Percentiles rank a stretch among this genome's conserved stretches.
Evolutionary conservation across 2,888 invertebrate genomes (phyloP).

Genomic region (Lutraria lutraria): DNA sequence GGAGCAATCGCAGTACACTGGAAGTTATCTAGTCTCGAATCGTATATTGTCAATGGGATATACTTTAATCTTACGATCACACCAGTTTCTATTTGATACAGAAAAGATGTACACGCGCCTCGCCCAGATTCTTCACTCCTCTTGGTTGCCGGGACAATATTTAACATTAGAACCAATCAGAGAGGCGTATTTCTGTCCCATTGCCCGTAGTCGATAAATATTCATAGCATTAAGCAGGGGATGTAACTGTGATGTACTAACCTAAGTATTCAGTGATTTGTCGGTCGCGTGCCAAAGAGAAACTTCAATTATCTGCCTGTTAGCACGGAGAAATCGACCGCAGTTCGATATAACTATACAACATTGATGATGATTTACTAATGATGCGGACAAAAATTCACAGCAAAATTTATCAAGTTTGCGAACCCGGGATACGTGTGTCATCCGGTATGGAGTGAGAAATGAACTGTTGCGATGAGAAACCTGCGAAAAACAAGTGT

Average conservation of each 20-base stretch:
- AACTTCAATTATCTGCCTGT: slow-evolving; percentile 52
- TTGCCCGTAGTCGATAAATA: slow-evolving; percentile 64
- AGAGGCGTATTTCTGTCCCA: slow-evolving; percentile 70
- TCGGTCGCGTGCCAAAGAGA: slow-evolving; percentile 37
- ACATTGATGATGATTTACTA: slow-evolving; percentile 47
- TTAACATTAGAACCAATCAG: slow-evolving; percentile 70
- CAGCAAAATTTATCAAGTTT: slow-evolving; percentile 5
- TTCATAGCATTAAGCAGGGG: slow-evolving; percentile 51
- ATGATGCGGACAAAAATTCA: slow-evolving; percentile 36
- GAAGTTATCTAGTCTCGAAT: slow-evolving; percentile 52
- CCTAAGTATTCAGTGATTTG: slow-evolving; percentile 37
- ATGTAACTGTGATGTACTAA: slow-evolving; percentile 25
- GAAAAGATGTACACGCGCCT: slow-evolving; percentile 57
- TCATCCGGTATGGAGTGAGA: slow-evolving; percentile 38
- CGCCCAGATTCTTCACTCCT: slow-evolving; percentile 62
- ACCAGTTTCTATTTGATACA: slow-evolving; percentile 55
- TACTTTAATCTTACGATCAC: slow-evolving; percentile 45
- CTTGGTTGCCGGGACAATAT: slow-evolving; percentile 69
- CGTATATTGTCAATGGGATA: slow-evolving; percentile 51
- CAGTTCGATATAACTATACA: slow-evolving; percentile 35
- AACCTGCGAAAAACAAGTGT: slow-evolving; percentile 35
- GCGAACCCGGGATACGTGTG: slow-evolving; percentile 9
- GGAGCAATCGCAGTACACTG: slow-evolving; percentile 57
- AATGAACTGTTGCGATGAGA: background rate
- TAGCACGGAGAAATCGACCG: slow-evolving; percentile 52